Conservation (phyloP, 2,888 invertebrate genomes). For the Agrilus biguttatus region DNA sequence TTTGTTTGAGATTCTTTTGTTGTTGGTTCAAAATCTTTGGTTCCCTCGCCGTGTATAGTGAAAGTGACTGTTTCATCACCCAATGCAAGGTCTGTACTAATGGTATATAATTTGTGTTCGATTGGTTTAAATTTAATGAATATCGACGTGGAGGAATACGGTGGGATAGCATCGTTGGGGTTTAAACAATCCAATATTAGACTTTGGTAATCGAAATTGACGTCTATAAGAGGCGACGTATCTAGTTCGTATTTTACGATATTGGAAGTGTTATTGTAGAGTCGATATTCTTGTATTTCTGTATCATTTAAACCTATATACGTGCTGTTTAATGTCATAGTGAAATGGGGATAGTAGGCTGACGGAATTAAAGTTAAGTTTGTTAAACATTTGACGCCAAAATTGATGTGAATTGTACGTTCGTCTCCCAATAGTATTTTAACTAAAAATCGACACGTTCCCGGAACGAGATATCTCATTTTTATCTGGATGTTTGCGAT, state of each 20-base stretch:
- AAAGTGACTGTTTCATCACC: conserved; percentile 5
- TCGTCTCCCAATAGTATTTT: conserved; percentile 22
- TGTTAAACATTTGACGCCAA: conserved; percentile 15
- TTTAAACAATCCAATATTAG: conserved; percentile 26
- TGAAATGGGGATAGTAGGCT: neutral
- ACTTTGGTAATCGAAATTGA: conserved; percentile 21
- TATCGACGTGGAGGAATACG: conserved; percentile 19
- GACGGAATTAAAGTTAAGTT: neutral
- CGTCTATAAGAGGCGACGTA: conserved; percentile 12
- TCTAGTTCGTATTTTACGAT: conserved; percentile 20
- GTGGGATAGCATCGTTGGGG: conserved; percentile 18
- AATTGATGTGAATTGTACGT: conserved; percentile 17
- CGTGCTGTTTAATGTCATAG: neutral
- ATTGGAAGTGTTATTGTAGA: conserved; percentile 26
- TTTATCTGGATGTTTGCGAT: conserved; percentile 19
- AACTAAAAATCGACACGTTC: conserved; percentile 23
- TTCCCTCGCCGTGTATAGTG: conserved; percentile 6
- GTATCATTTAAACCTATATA: conserved; percentile 1
- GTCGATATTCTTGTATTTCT: conserved; percentile 23
- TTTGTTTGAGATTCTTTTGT: neutral
- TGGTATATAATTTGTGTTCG: conserved; percentile 21
- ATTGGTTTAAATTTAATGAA: conserved; percentile 30
- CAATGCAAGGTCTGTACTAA: conserved; percentile 12
- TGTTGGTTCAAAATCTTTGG: neutral
- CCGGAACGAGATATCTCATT: conserved; percentile 20